A percentile compares a stretch with the other conserved stretches of the same genome.
These are phyloP conservation scores for Ostrea denselamellosa DNA, from an alignment of 1,140 invertebrate species.

Conservation along the genomic window DNA sequence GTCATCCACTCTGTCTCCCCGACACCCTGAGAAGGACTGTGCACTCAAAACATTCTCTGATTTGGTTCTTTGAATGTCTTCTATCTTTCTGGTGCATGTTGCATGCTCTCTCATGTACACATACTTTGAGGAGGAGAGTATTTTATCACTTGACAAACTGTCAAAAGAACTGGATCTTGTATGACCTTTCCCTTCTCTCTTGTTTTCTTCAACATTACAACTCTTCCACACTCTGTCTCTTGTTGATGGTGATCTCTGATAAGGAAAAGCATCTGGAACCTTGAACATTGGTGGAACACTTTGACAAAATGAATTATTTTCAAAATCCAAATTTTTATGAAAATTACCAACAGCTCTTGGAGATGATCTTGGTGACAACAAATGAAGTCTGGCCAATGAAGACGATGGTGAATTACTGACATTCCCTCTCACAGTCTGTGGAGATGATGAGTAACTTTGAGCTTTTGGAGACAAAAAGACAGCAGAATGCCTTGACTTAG, in stretches of 20 bases:
- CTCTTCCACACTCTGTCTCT: background rate
- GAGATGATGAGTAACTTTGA: slow-evolving; percentile 16
- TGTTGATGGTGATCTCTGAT: background rate
- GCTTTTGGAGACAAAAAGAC: background rate
- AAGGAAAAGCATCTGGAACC: slow-evolving; percentile 6
- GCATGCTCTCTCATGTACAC: background rate
- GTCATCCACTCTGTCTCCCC: background rate
- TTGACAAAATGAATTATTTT: background rate
- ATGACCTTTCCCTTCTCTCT: background rate
- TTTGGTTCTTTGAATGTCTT: background rate
- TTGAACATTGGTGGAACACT: slow-evolving; percentile 16
- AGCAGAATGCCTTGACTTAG: too few species aligned
- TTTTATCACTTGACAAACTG: background rate
- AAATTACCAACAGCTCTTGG: background rate
- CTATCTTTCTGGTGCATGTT: background rate
- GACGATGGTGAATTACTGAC: background rate
- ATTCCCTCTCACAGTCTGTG: background rate
- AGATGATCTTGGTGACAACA: background rate
- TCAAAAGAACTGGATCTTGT: background rate
- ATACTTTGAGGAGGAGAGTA: background rate
- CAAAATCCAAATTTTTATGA: background rate
- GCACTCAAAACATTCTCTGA: background rate
- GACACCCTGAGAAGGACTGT: background rate
- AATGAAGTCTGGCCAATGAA: background rate
- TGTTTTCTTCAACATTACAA: background rate